These are phyloP conservation scores for Tor tambroides DNA, from an alignment of 2,113 vertebrate genomes.

Conservation along the genomic window DNA sequence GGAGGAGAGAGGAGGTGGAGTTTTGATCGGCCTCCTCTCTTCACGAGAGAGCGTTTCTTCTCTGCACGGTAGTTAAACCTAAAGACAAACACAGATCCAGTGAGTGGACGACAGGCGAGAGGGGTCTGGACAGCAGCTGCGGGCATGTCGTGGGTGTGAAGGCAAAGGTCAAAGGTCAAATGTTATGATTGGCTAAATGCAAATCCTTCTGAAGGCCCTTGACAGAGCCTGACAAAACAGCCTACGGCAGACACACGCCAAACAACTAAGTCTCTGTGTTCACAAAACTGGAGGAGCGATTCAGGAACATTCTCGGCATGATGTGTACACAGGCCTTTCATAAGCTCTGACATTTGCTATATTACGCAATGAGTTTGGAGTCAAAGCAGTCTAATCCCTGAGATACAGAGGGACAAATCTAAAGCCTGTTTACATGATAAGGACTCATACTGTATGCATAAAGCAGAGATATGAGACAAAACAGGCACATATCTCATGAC, in stretches of 20 bases:
- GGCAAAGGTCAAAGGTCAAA: constrained; percentile 47
- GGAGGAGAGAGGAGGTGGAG: background rate
- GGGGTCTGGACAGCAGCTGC: constrained; percentile 66
- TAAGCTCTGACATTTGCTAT: constrained; percentile 41
- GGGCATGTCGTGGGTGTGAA: constrained; percentile 47
- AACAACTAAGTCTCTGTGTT: constrained; percentile 45
- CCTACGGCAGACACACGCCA: constrained; percentile 28
- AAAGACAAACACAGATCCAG: constrained; percentile 30
- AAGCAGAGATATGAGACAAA: background rate
- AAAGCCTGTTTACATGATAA: constrained; percentile 43
- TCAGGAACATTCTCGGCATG: background rate
- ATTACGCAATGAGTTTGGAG: constrained; percentile 67
- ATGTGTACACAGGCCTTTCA: constrained; percentile 31
- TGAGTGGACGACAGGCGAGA: constrained; percentile 37
- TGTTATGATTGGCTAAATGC: constrained; percentile 39
- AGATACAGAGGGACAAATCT: constrained; percentile 56
- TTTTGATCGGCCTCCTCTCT: background rate
- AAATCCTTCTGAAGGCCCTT: constrained; percentile 22
- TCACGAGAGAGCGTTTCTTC: background rate
- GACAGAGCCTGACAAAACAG: constrained; percentile 27
- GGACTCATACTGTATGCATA: background rate
- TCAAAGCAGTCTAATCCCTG: constrained; percentile 69
- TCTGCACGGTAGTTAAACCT: constrained; percentile 37
- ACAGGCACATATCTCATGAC: background rate
- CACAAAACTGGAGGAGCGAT: constrained; percentile 16